Percentiles rank a stretch among this genome's conserved stretches.
Conservation (phyloP, 2,113 vertebrate genomes). For the Zingel zingel region DNA sequence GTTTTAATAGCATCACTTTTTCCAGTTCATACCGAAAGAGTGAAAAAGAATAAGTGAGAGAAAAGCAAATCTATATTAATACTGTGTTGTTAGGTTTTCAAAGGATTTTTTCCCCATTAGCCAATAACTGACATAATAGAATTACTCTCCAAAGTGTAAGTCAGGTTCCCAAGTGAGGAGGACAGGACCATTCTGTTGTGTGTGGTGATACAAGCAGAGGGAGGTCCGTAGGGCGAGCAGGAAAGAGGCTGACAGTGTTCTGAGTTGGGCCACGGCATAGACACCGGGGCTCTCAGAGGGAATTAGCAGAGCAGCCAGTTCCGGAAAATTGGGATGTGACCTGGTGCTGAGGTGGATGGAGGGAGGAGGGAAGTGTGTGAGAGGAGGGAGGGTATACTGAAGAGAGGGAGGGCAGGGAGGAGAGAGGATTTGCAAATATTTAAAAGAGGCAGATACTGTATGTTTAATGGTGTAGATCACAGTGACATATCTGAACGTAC, state of each 20-base stretch:
- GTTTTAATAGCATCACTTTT: neutral
- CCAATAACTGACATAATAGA: neutral
- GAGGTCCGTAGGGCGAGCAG: constrained; percentile 35
- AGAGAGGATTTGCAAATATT: neutral
- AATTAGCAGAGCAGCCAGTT: constrained; percentile 66
- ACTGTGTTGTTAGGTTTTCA: neutral
- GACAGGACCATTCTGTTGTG: constrained; percentile 18
- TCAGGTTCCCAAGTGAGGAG: constrained; percentile 3
- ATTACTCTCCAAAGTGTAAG: constrained; percentile 2
- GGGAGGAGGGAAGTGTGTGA: neutral
- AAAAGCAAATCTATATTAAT: neutral
- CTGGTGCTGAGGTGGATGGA: constrained; percentile 43
- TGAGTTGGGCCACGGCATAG: constrained; percentile 35
- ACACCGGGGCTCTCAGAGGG: constrained; percentile 62
- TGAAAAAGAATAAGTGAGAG: neutral
- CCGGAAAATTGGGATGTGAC: constrained; percentile 65
- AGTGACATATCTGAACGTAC: neutral
- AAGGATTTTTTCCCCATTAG: neutral
- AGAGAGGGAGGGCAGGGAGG: neutral
- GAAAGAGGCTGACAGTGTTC: constrained; percentile 51
- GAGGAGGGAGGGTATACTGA: neutral
- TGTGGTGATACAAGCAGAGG: constrained; percentile 32
- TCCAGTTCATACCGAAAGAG: neutral
- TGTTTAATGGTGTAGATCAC: constrained; percentile 16
- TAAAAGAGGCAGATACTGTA: neutral